These are phyloP conservation scores for Vulpes ferrilata DNA, from an alignment of 2,113 vertebrate genomes.

Conservation along the genomic window DNA sequence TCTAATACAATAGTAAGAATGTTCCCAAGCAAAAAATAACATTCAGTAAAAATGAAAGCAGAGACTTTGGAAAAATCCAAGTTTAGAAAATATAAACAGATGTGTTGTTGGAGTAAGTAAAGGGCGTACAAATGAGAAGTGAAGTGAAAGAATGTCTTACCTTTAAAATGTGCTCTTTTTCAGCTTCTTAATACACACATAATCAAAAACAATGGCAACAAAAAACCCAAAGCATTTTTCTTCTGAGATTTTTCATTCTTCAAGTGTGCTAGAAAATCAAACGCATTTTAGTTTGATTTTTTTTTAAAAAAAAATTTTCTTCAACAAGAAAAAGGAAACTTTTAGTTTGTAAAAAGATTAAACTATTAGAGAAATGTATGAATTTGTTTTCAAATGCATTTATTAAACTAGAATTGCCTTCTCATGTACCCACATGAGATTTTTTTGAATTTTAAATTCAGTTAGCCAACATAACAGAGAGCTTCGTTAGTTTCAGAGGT, in stretches of 20 bases:
- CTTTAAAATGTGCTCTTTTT: not conserved
- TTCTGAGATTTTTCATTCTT: not conserved
- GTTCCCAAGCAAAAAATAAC: not conserved
- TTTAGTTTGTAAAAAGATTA: not conserved
- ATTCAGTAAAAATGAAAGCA: not conserved
- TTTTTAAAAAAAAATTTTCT: not conserved
- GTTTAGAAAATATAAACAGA: not conserved
- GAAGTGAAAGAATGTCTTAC: not conserved
- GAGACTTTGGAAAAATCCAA: not conserved
- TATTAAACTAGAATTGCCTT: not conserved
- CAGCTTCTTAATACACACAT: not conserved
- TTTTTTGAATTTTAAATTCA: too few relatives aligned
- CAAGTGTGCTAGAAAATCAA: not conserved
- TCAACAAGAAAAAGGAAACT: not conserved
- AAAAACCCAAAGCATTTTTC: not conserved
- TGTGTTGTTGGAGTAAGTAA: not conserved
- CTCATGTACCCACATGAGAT: not conserved
- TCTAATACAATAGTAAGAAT: not conserved
- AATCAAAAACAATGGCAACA: not conserved
- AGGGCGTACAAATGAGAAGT: not conserved
- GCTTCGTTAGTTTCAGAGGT: too few relatives aligned
- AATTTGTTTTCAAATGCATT: not conserved
- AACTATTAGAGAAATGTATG: not conserved
- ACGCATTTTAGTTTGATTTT: not conserved
- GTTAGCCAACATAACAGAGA: too few relatives aligned